Conservation (phyloP, 2,797 vertebrate genomes). For the Pseudopleuronectes americanus region DNA sequence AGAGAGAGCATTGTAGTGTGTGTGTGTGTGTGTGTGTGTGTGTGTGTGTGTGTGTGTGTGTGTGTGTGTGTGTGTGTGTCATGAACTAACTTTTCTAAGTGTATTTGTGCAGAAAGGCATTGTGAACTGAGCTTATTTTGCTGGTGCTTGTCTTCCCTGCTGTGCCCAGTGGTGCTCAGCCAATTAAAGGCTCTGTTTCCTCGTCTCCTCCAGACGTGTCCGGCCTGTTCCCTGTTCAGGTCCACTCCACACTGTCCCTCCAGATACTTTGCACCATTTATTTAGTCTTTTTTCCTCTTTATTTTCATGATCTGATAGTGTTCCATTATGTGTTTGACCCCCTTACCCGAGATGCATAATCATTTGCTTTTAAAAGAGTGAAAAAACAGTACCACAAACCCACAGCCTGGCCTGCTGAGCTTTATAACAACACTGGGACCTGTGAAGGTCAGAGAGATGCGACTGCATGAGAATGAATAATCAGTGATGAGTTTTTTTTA, state of each 20-base stretch:
- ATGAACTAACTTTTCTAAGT: not conserved
- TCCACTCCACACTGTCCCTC: constrained; percentile 19
- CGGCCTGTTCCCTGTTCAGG: constrained; percentile 22
- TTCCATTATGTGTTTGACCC: constrained; percentile 12
- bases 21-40: constrained; percentile 10
- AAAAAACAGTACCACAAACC: constrained; percentile 2
- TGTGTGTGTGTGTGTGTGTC: not conserved
- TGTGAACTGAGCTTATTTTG: constrained; percentile 39
- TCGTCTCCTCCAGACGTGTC: constrained; percentile 38
- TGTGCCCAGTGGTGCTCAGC: constrained; percentile 60
- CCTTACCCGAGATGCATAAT: constrained; percentile 7
- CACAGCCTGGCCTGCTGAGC: constrained; percentile 3
- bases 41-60: constrained; percentile 11
- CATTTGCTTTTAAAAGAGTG: constrained; percentile 16
- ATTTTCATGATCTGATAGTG: constrained; percentile 7
- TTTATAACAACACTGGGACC: constrained; percentile 5
- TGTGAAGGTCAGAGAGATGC: constrained; percentile 38
- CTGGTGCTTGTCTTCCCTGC: constrained; percentile 43
- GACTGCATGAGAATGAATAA: constrained; percentile 19
- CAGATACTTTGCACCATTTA: constrained; percentile 19
- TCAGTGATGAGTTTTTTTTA: constrained; percentile 22
- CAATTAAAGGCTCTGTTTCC: constrained; percentile 68
- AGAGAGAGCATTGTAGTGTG: not conserved
- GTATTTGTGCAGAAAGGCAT: not conserved
- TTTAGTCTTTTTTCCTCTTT: constrained; percentile 3